Percentiles rank a stretch among this genome's conserved stretches.
Conservation (phyloP, 35 echinoderm and acorn worm species). For the Strongylocentrotus purpuratus region DNA sequence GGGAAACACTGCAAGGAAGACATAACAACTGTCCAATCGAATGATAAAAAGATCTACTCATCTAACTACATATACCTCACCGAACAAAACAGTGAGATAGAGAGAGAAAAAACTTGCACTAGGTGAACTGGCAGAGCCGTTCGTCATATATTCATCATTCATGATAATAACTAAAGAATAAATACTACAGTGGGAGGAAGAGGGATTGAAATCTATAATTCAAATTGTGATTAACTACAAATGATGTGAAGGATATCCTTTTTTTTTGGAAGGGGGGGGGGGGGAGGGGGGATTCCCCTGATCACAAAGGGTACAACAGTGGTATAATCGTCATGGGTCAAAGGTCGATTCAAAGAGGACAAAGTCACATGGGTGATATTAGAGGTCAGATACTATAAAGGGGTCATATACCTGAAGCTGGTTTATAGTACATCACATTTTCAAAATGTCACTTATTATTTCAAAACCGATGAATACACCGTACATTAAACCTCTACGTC, state of each 20-base stretch:
- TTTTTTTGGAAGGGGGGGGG: neutral
- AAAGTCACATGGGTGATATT: neutral
- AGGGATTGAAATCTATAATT: neutral
- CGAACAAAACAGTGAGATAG: neutral
- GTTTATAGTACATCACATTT: conserved; percentile 13
- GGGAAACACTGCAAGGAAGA: conserved; percentile 54
- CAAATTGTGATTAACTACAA: neutral
- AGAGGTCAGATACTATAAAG: neutral
- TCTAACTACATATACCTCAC: neutral
- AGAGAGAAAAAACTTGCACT: neutral
- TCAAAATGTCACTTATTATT: conserved; percentile 8
- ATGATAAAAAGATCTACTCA: conserved; percentile 31
- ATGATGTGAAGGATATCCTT: neutral
- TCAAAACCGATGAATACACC: neutral
- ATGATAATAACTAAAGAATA: conserved; percentile 13
- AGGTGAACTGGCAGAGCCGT: neutral
- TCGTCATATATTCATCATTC: neutral
- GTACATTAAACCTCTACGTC: neutral
- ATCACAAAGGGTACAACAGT: neutral
- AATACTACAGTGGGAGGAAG: neutral
- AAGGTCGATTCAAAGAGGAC: neutral
- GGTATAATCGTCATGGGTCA: neutral
- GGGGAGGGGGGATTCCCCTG: neutral
- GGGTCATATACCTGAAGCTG: neutral
- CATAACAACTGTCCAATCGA: conserved; percentile 53